Evolutionary conservation across 2,888 invertebrate genomes (phyloP).

Genomic region (Dione vanillae): DNA sequence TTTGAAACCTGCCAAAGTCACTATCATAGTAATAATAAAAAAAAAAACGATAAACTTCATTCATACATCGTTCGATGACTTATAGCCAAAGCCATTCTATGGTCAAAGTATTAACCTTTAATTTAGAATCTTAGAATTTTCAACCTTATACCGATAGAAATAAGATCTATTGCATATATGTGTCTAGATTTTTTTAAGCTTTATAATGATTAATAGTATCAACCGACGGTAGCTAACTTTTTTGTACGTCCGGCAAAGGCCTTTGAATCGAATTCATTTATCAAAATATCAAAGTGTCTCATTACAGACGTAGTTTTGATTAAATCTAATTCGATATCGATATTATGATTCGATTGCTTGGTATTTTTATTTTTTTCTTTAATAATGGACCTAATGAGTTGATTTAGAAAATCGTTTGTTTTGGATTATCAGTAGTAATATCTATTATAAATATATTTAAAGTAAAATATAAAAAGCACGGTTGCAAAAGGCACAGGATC

Average conservation of each 20-base stretch:
- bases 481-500: too few relatives aligned
- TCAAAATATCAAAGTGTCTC: constrained; percentile 66
- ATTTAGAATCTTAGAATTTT: constrained; percentile 32
- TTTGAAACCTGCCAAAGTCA: constrained; percentile 1
- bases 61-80: constrained; percentile 47
- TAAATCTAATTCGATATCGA: constrained; percentile 66
- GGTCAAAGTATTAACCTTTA: constrained; percentile 42
- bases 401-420: not conserved
- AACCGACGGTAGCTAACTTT: constrained; percentile 67
- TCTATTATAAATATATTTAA: not conserved
- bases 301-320: constrained; percentile 56
- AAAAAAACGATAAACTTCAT: constrained; percentile 47
- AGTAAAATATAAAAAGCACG: too few relatives aligned
- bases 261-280: constrained; percentile 69
- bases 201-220: constrained; percentile 74
- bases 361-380: constrained; percentile 9
- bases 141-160: constrained; percentile 23
- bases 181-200: constrained; percentile 19
- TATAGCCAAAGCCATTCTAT: constrained; percentile 49
- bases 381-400: not conserved
- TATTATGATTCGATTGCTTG: constrained; percentile 49
- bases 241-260: constrained; percentile 65
- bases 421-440: not conserved
- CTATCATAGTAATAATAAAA: constrained; percentile 17
- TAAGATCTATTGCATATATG: constrained; percentile 35